Percentiles rank a stretch among this genome's conserved stretches.
Conservation (phyloP, 23 tunicate species). For the Trididemnum nubilum region DNA sequence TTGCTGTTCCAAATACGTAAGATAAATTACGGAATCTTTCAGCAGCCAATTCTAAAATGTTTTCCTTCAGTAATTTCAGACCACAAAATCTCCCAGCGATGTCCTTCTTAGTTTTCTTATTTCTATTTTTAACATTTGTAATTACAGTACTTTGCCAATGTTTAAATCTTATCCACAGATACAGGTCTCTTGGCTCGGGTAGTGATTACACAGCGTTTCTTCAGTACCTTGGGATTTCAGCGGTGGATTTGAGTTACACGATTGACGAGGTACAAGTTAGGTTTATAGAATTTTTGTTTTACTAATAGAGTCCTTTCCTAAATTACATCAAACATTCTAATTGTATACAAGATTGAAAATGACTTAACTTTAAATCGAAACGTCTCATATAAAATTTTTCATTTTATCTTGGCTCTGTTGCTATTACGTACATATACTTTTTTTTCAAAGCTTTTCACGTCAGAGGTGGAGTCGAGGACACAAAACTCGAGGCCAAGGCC, state of each 20-base stretch:
- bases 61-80: too few relatives aligned
- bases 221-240: slow-evolving; percentile 37
- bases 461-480: too few relatives aligned
- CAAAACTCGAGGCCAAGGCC: too few relatives aligned
- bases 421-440: too few relatives aligned
- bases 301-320: neutral
- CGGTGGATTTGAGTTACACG: slow-evolving; percentile 7
- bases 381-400: too few relatives aligned
- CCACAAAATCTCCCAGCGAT: too few relatives aligned
- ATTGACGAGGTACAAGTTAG: neutral
- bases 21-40: too few relatives aligned
- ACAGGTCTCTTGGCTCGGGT: slow-evolving; percentile 40
- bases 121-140: neutral
- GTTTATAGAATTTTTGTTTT: neutral
- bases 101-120: neutral
- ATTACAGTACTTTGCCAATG: neutral
- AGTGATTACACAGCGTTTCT: slow-evolving; percentile 41
- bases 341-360: neutral
- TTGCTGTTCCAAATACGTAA: too few relatives aligned
- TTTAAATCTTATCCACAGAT: slow-evolving; percentile 14
- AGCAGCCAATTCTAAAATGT: too few relatives aligned
- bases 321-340: neutral
- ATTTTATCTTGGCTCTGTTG: too few relatives aligned
- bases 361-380: too few relatives aligned
- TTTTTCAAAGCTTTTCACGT: too few relatives aligned